Conservation (phyloP, 1,140 invertebrate genomes). For the Nylanderia fulva region DNA sequence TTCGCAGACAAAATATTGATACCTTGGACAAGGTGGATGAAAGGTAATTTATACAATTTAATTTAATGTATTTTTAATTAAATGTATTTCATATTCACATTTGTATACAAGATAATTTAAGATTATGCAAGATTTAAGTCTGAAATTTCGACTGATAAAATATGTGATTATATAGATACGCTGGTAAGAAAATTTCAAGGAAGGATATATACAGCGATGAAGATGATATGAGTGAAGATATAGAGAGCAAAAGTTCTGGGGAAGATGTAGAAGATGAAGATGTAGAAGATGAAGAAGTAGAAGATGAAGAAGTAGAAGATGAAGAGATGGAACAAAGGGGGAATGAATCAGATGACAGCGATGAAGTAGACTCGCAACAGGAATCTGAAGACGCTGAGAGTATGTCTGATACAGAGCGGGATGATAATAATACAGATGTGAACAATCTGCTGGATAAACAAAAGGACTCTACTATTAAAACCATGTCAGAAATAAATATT, state of each 20-base stretch:
- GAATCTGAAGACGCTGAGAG: slow-evolving; percentile 66
- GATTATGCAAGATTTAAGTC: no score
- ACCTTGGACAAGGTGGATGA: slow-evolving; percentile 89
- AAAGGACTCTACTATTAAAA: slow-evolving; percentile 85
- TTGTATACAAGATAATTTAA: not conserved
- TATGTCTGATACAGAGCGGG: slow-evolving; percentile 64
- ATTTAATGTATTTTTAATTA: no score
- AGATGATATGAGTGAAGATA: slow-evolving; percentile 67
- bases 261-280: slow-evolving; percentile 56
- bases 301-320: slow-evolving; percentile 52
- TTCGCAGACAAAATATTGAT: slow-evolving; percentile 89
- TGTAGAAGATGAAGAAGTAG: slow-evolving; percentile 70
- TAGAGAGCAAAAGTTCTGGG: not conserved
- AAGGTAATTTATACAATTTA: slow-evolving; percentile 78
- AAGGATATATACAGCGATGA: slow-evolving; percentile 83
- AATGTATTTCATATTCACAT: slow-evolving; percentile 13
- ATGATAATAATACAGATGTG: slow-evolving; percentile 71
- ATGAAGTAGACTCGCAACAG: slow-evolving; percentile 1
- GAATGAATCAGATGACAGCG: slow-evolving; percentile 74
- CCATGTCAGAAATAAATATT: slow-evolving; percentile 86
- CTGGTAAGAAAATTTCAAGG: slow-evolving; percentile 89
- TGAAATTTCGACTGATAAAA: slow-evolving; percentile 29
- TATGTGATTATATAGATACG: slow-evolving; percentile 86
- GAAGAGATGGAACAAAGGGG: slow-evolving; percentile 72
- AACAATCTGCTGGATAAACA: slow-evolving; percentile 70